These are phyloP conservation scores for Coccyzus lansbergi DNA, from an alignment of 2,797 vertebrate species.

Conservation along the genomic window DNA sequence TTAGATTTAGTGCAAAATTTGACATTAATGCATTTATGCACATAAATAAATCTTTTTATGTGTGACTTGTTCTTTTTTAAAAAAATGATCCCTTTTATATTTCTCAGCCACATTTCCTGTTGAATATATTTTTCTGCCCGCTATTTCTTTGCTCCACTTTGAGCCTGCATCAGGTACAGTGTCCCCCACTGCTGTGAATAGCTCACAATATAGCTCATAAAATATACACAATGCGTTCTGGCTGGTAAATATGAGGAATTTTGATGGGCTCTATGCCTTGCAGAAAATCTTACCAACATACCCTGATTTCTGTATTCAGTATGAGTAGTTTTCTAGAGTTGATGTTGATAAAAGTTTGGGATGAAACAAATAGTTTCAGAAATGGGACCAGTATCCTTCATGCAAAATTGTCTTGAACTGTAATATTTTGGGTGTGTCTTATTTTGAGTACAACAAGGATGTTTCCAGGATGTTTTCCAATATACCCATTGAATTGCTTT, in stretches of 20 bases:
- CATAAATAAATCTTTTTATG: neutral
- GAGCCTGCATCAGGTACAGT: neutral
- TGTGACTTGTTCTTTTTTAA: neutral
- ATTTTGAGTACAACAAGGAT: neutral
- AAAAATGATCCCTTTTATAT: neutral
- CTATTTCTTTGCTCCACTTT: neutral
- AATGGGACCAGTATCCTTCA: neutral
- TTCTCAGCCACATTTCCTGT: neutral
- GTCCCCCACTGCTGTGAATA: neutral
- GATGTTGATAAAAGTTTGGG: neutral
- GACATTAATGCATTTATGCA: neutral
- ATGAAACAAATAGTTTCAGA: neutral
- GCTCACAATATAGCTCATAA: no score
- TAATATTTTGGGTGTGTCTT: neutral
- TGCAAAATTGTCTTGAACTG: neutral
- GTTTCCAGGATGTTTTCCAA: neutral
- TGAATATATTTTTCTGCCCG: neutral
- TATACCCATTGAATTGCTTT: neutral
- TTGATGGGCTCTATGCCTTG: neutral
- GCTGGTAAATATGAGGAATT: neutral
- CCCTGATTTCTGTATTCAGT: conserved; percentile 24
- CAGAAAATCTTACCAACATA: conserved; percentile 28
- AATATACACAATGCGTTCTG: conserved; percentile 14
- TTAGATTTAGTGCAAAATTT: neutral
- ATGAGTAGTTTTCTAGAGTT: conserved; percentile 9